Conservation (phyloP, 2,113 vertebrate genomes). For the Dicerorhinus sumatrensis region DNA sequence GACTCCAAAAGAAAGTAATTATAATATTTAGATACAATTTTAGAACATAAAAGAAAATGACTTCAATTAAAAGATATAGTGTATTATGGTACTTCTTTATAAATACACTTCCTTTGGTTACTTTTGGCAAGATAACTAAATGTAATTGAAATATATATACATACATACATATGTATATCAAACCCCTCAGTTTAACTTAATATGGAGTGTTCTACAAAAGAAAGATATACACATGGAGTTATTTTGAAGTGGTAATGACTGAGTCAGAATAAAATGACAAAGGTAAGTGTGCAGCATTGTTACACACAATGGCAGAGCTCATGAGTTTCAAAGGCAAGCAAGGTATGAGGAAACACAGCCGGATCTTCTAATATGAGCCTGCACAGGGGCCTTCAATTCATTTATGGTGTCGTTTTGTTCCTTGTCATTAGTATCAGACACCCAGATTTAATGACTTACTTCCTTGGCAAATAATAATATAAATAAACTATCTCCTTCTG, state of each 20-base stretch:
- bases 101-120: background rate
- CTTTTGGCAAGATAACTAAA: background rate
- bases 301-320: background rate
- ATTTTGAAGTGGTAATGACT: background rate
- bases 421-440: background rate
- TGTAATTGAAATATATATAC: background rate
- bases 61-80: background rate
- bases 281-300: background rate
- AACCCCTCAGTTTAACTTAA: background rate
- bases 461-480: constrained; percentile 25
- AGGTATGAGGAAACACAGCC: background rate
- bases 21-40: background rate
- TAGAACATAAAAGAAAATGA: background rate
- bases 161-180: background rate
- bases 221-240: background rate
- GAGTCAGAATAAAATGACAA: background rate
- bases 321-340: background rate
- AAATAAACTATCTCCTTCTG: background rate
- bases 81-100: background rate
- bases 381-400: background rate
- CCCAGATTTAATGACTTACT: background rate
- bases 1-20: background rate
- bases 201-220: background rate
- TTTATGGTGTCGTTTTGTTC: background rate
- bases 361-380: background rate